A percentile compares a stretch with the other conserved stretches of the same genome.
Conservation (phyloP, 2,113 vertebrate species). For the Drymodes brunneopygia region DNA sequence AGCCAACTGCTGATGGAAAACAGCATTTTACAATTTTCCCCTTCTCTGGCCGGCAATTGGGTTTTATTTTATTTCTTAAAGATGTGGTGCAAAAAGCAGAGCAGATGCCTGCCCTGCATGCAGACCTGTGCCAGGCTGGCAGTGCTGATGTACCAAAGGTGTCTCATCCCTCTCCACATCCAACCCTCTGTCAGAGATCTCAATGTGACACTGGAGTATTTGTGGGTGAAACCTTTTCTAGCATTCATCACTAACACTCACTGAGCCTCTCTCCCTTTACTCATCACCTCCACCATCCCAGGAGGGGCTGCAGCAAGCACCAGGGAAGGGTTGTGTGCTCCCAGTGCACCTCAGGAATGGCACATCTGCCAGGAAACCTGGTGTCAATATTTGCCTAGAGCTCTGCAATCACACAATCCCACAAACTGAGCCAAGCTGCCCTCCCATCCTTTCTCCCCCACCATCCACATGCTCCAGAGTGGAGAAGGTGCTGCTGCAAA, state of each 20-base stretch:
- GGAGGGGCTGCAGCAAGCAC: neutral
- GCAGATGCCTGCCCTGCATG: neutral
- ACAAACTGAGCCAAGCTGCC: neutral
- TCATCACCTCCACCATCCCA: slow-evolving; percentile 36
- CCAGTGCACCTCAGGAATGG: slow-evolving; percentile 26
- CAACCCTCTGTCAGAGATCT: neutral
- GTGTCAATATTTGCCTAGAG: slow-evolving; percentile 70
- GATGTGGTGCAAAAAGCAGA: neutral
- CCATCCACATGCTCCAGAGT: neutral
- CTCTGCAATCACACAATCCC: slow-evolving; percentile 35
- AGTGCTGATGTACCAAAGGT: neutral
- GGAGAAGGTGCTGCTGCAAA: slow-evolving; percentile 24
- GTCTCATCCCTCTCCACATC: neutral
- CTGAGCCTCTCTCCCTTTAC: neutral
- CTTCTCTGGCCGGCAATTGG: neutral
- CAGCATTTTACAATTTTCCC: neutral
- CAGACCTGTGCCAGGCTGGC: neutral
- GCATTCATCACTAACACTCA: neutral
- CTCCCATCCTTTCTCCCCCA: neutral
- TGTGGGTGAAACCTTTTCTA: neutral
- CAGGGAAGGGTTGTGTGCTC: slow-evolving; percentile 55
- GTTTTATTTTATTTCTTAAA: neutral
- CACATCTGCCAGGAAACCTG: slow-evolving; percentile 39
- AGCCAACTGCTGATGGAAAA: neutral
- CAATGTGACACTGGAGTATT: accelerated